Conservation (phyloP, 2,113 vertebrate species). For the Petaurus breviceps region DNA sequence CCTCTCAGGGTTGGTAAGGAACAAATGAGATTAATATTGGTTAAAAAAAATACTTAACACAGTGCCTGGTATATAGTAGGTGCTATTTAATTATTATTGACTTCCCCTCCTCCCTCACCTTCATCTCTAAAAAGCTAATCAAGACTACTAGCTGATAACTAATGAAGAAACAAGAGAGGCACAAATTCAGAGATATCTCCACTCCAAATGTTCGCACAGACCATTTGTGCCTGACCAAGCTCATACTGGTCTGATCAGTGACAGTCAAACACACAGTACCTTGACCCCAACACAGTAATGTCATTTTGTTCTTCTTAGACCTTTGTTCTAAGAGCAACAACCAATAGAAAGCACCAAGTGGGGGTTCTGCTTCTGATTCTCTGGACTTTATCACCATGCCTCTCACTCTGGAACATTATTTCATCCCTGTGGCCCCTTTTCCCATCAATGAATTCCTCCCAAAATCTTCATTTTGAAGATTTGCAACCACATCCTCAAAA, state of each 20-base stretch:
- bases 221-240: too few relatives aligned
- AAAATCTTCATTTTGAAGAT: background rate
- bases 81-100: background rate
- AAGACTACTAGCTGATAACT: background rate
- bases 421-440: background rate
- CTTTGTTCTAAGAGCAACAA: too few relatives aligned
- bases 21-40: background rate
- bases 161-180: background rate
- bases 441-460: background rate
- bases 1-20: background rate
- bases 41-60: background rate
- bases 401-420: background rate
- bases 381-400: background rate
- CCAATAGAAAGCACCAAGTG: too few relatives aligned
- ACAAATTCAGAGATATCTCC: background rate
- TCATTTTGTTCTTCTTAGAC: too few relatives aligned
- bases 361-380: background rate
- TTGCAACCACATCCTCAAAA: background rate
- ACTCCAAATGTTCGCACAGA: background rate
- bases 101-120: background rate
- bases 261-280: too few relatives aligned
- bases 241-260: too few relatives aligned
- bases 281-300: too few relatives aligned
- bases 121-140: background rate
- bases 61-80: background rate